Percentiles rank a stretch among this genome's conserved stretches.
phyloP scores from a whole-genome alignment of 2,888 invertebrate genomes.

The Eristalis pertinax region DNA sequence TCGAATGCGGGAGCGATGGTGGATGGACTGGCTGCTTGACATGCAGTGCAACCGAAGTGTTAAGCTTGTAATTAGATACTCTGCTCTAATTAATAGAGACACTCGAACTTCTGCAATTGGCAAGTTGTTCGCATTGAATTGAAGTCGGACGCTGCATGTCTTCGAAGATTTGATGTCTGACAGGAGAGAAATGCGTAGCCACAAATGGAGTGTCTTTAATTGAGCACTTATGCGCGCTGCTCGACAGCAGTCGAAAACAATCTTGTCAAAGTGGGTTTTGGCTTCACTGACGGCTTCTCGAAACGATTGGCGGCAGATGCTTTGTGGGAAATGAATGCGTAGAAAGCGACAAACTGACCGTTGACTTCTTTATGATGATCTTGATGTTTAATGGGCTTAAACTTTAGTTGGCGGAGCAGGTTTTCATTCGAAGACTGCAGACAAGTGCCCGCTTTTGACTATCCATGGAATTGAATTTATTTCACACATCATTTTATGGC shows the following conservation, averaged over 20 bases:
- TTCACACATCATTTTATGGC: too few species aligned
- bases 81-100: constrained; percentile 8
- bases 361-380: too few species aligned
- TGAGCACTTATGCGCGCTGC: background rate
- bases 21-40: background rate
- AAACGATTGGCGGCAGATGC: background rate
- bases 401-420: too few species aligned
- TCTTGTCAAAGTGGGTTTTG: too few species aligned
- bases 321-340: background rate
- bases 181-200: background rate
- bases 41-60: background rate
- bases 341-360: background rate
- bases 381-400: too few species aligned
- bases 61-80: constrained; percentile 27
- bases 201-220: background rate
- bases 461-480: too few species aligned
- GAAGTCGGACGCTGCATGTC: background rate
- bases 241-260: background rate
- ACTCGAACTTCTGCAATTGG: background rate
- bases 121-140: background rate
- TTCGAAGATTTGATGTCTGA: background rate
- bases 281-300: too few species aligned
- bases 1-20: background rate
- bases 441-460: too few species aligned
- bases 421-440: too few species aligned